Percentiles rank a stretch among this genome's conserved stretches.
Conservation (phyloP, 2,797 vertebrate species). For the Lutjanus campechanus region DNA sequence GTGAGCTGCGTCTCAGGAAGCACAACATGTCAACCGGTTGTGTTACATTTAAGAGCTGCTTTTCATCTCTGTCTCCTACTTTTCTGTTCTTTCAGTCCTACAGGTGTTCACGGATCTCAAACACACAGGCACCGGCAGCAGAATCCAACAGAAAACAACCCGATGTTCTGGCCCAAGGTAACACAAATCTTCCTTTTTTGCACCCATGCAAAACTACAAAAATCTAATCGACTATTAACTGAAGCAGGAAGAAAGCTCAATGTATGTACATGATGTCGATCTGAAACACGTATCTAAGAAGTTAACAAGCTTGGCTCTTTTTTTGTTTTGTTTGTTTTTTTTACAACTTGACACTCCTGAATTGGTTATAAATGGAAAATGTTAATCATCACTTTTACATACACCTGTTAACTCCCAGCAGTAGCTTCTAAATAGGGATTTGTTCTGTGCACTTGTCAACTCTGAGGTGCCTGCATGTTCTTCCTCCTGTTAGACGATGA, state of each 20-base stretch:
- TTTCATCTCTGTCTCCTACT: slow-evolving; percentile 63
- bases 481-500: slow-evolving; percentile 77
- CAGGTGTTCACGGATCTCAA: slow-evolving; percentile 60
- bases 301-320: slow-evolving; percentile 61
- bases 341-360: slow-evolving; percentile 37
- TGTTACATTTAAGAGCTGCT: slow-evolving; percentile 71
- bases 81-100: slow-evolving; percentile 66
- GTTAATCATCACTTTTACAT: slow-evolving; percentile 65
- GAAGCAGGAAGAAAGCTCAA: slow-evolving; percentile 58
- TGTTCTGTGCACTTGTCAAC: slow-evolving; percentile 71
- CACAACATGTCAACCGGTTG: slow-evolving; percentile 73
- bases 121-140: slow-evolving; percentile 3
- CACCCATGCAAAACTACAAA: slow-evolving; percentile 57
- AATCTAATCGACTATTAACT: slow-evolving; percentile 65
- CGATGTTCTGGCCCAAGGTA: slow-evolving; percentile 67
- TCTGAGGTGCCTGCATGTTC: slow-evolving; percentile 68
- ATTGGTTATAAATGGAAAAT: slow-evolving; percentile 70
- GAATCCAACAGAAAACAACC: slow-evolving; percentile 41
- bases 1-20: slow-evolving; percentile 63
- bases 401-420: slow-evolving; percentile 70
- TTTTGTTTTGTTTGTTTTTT: slow-evolving; percentile 32
- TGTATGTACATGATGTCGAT: slow-evolving; percentile 62
- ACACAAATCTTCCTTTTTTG: slow-evolving; percentile 41
- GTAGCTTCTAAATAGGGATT: slow-evolving; percentile 70
- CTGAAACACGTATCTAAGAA: slow-evolving; percentile 63